phyloP scores from a whole-genome alignment of 2,888 invertebrate species.

The Atethmia centrago region DNA sequence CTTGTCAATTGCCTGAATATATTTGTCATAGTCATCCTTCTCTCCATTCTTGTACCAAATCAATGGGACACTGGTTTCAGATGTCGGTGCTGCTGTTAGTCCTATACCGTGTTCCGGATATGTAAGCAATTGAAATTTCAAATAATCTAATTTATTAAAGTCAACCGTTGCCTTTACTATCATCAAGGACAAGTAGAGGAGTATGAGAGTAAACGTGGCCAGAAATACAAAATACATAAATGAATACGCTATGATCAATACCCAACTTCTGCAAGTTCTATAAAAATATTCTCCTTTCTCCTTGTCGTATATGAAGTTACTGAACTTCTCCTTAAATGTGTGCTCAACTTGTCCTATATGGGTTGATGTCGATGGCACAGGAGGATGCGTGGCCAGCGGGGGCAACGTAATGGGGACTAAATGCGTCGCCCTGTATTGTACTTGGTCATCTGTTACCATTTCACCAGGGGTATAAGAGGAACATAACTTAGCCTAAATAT shows the following conservation, averaged over 20 bases:
- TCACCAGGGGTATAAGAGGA: slow-evolving; percentile 6
- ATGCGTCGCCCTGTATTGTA: background rate
- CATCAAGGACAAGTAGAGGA: slow-evolving; percentile 75
- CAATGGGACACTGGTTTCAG: slow-evolving; percentile 74
- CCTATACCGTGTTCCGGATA: slow-evolving; percentile 80
- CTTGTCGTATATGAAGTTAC: slow-evolving; percentile 74
- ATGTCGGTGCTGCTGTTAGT: slow-evolving; percentile 80
- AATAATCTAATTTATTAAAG: slow-evolving; percentile 61
- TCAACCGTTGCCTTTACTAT: slow-evolving; percentile 70
- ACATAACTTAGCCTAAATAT: slow-evolving; percentile 29
- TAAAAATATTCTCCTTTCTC: slow-evolving; percentile 73
- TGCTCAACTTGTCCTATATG: background rate
- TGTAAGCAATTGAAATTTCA: slow-evolving; percentile 67
- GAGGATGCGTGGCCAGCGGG: background rate
- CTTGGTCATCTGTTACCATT: slow-evolving; percentile 22
- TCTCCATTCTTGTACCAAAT: slow-evolving; percentile 81
- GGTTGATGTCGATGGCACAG: slow-evolving; percentile 26
- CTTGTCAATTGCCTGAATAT: slow-evolving; percentile 77
- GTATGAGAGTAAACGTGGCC: slow-evolving; percentile 76
- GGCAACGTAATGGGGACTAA: background rate
- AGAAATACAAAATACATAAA: slow-evolving; percentile 81
- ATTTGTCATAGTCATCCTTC: slow-evolving; percentile 75
- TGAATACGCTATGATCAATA: slow-evolving; percentile 74
- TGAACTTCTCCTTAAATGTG: slow-evolving; percentile 40
- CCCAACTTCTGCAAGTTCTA: slow-evolving; percentile 80